Conservation (phyloP, 2,888 invertebrate genomes). For the Nomada ruficornis region DNA sequence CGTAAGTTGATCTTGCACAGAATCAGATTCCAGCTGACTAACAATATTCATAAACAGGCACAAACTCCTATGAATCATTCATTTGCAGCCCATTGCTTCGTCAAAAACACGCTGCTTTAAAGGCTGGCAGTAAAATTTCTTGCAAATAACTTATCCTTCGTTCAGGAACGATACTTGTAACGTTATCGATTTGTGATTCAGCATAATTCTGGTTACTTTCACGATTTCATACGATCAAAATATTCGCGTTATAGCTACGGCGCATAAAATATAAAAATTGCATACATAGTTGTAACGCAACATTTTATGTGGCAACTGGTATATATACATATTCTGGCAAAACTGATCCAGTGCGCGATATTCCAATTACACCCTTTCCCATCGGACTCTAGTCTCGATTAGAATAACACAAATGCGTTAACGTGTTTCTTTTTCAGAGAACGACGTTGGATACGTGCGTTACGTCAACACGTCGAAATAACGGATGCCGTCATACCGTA, state of each 20-base stretch:
- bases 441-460: neutral
- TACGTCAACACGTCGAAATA: neutral
- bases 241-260: neutral
- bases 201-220: neutral
- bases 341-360: neutral
- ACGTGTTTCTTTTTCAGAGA: conserved; percentile 22
- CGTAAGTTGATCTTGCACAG: too few species aligned
- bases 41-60: too few species aligned
- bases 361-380: neutral
- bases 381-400: neutral
- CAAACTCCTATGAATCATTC: too few species aligned
- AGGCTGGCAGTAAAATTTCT: too few species aligned
- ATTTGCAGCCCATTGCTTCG: too few species aligned
- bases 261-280: neutral
- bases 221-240: neutral
- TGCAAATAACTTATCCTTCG: too few species aligned
- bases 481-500: neutral
- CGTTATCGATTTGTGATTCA: neutral
- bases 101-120: too few species aligned
- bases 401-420: neutral
- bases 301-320: neutral
- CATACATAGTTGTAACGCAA: neutral
- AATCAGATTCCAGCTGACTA: too few species aligned
- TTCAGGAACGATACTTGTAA: too few species aligned
- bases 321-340: neutral